A percentile compares a stretch with the other conserved stretches of the same genome.
These are phyloP conservation scores for Coenonympha glycerion DNA, from an alignment of 2,888 invertebrate genomes.

Conservation along the genomic window DNA sequence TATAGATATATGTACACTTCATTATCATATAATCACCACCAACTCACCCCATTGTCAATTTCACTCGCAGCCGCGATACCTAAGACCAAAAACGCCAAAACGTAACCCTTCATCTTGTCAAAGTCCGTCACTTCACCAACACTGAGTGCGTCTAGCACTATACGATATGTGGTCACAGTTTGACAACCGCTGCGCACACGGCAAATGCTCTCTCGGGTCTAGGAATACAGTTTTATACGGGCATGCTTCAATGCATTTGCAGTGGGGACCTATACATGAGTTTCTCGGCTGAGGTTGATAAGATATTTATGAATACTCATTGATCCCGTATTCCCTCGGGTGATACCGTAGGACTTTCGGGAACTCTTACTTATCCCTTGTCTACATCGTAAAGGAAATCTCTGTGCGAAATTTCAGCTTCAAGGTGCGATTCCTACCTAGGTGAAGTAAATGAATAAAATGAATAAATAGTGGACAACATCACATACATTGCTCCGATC, in stretches of 20 bases:
- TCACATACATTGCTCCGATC: too few species aligned
- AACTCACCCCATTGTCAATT: constrained; percentile 57
- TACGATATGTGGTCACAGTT: constrained; percentile 19
- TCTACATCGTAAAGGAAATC: too few species aligned
- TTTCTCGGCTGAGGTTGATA: constrained; percentile 20
- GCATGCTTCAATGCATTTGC: constrained; percentile 43
- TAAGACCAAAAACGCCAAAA: constrained; percentile 57
- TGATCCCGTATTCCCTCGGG: too few species aligned
- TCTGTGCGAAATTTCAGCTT: too few species aligned
- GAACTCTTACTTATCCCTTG: too few species aligned
- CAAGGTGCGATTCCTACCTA: too few species aligned
- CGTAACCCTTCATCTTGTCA: constrained; percentile 55
- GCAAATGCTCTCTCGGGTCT: constrained; percentile 58
- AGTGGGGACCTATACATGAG: constrained; percentile 46
- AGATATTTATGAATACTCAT: too few species aligned
- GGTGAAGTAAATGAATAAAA: too few species aligned
- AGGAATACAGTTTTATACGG: constrained; percentile 58
- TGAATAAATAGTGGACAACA: too few species aligned
- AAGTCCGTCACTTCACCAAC: constrained; percentile 47
- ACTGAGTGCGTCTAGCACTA: constrained; percentile 32
- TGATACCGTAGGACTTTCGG: too few species aligned
- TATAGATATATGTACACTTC: too few species aligned
- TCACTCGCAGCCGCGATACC: constrained; percentile 60
- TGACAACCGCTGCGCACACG: constrained; percentile 36
- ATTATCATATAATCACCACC: too few species aligned